Base-by-base conservation (phyloP, 35 echinoderm and acorn worm species). In the Chiridota heheva region DNA sequence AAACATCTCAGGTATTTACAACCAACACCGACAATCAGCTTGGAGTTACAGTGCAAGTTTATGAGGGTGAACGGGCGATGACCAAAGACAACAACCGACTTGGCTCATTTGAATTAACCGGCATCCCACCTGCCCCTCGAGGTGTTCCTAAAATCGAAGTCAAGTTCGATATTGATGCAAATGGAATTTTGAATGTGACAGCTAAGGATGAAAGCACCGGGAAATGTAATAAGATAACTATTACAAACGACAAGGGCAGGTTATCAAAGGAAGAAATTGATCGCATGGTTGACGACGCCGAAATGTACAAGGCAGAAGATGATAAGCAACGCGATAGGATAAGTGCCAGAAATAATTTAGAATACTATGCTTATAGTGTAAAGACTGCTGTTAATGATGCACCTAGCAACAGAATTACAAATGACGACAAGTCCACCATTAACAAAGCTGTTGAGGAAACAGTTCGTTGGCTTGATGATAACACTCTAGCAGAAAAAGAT, bases 131-230 rank as follows among this genome's bases (percentile, higher is more conserved):
- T n/a, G 93, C 93, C 17, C 93, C 93, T 12, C 60, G 88, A 25
- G 93, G 93, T 40, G 79, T 97, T 24, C 93, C 93, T 3, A 97
- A 97, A 46, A 97, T 97, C 41, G 93, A 91, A 57, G 89, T 97
- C 36, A 84, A 76, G 41, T 97, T 91, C 42, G 93, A 97, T 41
- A 84, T 97, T 36, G 93, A 97, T 45, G 93, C 93, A 16, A 97
- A 97, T 56, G 88, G 93, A 30, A 97, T 97, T 62, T 80, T 97
- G 35, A 87, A 97, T 72, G 93, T 97, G 45, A 73, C 88, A 30
- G 93, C 93, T 13, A 97, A 91, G 72, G 93, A 97, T 57, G 81
- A 84, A 62, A 91, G 93, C 30, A 91, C 93, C 20, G 93, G 93
- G 17, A 73, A 69, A 24, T 82, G 34, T 22, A 97, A 85, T 70